Base-by-base conservation (phyloP, 2,888 invertebrate species). In the Heteromyza rotundicornis region DNA sequence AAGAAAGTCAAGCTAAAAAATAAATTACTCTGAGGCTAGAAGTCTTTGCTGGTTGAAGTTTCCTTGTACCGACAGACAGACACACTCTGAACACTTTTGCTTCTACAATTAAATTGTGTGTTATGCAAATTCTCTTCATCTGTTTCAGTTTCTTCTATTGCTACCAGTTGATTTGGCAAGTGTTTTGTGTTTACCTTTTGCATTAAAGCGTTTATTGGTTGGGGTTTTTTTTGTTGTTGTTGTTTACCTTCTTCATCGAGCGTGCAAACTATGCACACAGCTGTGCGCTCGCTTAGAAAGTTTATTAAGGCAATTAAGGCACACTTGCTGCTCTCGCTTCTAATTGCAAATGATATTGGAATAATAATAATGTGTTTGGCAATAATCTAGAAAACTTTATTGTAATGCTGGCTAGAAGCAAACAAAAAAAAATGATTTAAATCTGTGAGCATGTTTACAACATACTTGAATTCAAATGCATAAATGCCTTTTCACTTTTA, bases 71-170 rank as follows among this genome's bases (percentile, higher is more conserved):
- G 32, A 32, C 32, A 8, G 32, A 32, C 32, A 32, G 32, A 12
- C 32, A 8, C 7, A 5, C 32, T 32, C 7, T 32, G 32, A 8
- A 12, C 32, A 5, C 10, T 27, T 27, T 47, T 17, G 47, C 20
- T 20, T 17, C 47, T 19, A 47, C 47, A 47, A 47, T 47, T 19
- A 47, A 47, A 20, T n/a, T n/a, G n/a, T 20, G 20, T 47, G 47
- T 47, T 47, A 47, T 47, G 47, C 47, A 47, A 47, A 47, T 47
- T 47, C 14, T 40, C 10, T n/a, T 40, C 10, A 40, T 10, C 40
- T 40, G 40, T 40, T 40, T 10, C 5, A 40, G 14, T 40, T 40
- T 7, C 16, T 10, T n/a, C 2, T 40, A 3, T n/a, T 40, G 40
- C 40, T 40, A 40, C 40, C n/a, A 27, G 5, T 27, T 27, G 27